Conservation (phyloP, 1,140 invertebrate genomes). For the Ips typographus region DNA sequence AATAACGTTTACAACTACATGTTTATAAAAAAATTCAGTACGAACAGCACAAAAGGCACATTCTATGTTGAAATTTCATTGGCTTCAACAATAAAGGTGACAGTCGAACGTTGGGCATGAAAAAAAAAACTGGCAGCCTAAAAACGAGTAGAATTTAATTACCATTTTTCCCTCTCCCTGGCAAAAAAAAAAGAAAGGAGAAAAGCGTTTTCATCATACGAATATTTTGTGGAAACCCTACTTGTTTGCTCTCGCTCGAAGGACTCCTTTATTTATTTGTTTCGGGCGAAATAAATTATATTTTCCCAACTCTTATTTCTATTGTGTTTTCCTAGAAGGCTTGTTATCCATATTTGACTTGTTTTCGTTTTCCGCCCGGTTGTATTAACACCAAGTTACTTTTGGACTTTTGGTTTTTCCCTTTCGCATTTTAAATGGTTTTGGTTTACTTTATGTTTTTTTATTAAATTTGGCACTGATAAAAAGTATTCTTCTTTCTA, state of each 20-base stretch:
- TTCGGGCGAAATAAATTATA: slow-evolving; percentile 2
- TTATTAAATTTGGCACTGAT: too few relatives aligned
- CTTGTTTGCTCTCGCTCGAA: not conserved
- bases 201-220: slow-evolving; percentile 1
- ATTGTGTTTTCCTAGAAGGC: slow-evolving; percentile 4
- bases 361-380: not conserved
- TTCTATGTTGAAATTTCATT: too few relatives aligned
- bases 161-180: not conserved
- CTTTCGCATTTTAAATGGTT: not conserved
- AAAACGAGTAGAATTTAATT: not conserved
- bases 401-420: not conserved
- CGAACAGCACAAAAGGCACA: too few relatives aligned
- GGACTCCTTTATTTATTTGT: slow-evolving; percentile 3
- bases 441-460: too few relatives aligned
- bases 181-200: not conserved
- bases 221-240: not conserved
- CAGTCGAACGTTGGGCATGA: too few relatives aligned
- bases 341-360: slow-evolving; percentile 1
- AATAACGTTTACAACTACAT: too few relatives aligned
- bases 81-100: too few relatives aligned
- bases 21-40: too few relatives aligned
- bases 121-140: not conserved
- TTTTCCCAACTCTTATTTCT: slow-evolving; percentile 6
- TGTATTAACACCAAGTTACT: not conserved
- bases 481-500: too few relatives aligned